These are phyloP conservation scores for Hippocampus barbouri DNA, from an alignment of 2,113 vertebrate species.

Conservation along the genomic window DNA sequence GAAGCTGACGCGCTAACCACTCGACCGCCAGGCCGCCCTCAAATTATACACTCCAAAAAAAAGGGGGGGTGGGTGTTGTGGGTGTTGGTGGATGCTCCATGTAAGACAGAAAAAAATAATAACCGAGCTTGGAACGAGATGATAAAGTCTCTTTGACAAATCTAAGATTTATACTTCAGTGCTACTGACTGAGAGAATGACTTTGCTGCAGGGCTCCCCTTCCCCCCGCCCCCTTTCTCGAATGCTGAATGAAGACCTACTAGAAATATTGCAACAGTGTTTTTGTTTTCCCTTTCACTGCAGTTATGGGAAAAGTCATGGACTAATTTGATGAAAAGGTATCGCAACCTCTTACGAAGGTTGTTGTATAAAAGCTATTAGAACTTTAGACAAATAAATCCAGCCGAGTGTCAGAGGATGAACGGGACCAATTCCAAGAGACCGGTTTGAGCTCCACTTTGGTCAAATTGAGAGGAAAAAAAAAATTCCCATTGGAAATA, in stretches of 20 bases:
- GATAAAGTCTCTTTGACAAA: constrained; percentile 15
- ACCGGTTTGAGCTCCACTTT: not conserved
- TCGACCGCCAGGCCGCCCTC: too few species aligned
- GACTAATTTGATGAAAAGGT: not conserved
- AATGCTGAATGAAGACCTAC: not conserved
- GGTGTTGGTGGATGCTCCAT: not conserved
- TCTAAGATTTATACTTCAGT: constrained; percentile 24
- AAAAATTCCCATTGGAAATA: not conserved
- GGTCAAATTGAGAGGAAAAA: not conserved
- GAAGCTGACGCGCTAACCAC: too few species aligned
- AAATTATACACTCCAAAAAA: not conserved
- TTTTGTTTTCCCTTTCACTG: not conserved
- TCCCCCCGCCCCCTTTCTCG: constrained; percentile 18
- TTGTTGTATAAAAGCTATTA: not conserved
- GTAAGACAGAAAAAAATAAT: not conserved
- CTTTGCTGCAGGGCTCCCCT: constrained; percentile 9
- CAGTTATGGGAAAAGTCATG: not conserved
- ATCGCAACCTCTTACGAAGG: not conserved
- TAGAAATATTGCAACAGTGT: not conserved
- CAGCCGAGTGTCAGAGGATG: not conserved
- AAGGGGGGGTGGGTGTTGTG: not conserved
- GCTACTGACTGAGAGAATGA: constrained; percentile 4
- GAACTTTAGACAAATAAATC: not conserved
- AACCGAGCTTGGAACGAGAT: not conserved
- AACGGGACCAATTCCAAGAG: not conserved